These are phyloP conservation scores for Esperia sulphurella DNA, from an alignment of 2,888 invertebrate species.

Conservation along the genomic window DNA sequence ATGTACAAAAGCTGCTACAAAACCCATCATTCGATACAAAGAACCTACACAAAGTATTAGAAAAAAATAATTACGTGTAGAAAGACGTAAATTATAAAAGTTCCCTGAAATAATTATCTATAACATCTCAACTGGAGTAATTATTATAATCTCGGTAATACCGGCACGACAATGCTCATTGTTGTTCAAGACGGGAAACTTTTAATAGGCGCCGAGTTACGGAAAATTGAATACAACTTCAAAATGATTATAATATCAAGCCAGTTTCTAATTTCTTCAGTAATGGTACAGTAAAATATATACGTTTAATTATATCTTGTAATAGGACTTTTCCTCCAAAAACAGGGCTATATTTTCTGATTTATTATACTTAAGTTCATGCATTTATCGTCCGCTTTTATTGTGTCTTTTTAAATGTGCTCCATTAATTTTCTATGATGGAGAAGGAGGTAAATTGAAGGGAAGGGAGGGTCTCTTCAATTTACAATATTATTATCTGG, in stretches of 20 bases:
- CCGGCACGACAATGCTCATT: slow-evolving; percentile 54
- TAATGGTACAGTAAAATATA: slow-evolving; percentile 44
- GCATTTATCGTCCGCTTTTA: no score
- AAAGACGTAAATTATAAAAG: not conserved
- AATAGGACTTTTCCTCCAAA: not conserved
- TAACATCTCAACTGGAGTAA: slow-evolving; percentile 26
- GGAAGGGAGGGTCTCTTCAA: no score
- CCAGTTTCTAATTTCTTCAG: slow-evolving; percentile 28
- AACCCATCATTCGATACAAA: no score
- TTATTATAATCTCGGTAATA: slow-evolving; percentile 52
- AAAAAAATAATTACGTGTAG: not conserved
- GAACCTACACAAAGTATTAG: not conserved
- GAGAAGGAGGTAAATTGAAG: no score
- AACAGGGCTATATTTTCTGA: no score
- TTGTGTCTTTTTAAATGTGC: no score
- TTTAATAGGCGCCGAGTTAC: slow-evolving; percentile 62
- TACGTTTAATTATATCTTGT: slow-evolving; percentile 15
- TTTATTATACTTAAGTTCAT: no score
- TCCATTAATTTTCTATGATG: no score
- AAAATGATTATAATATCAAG: slow-evolving; percentile 42
- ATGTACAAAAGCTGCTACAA: no score
- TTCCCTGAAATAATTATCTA: slow-evolving; percentile 2
- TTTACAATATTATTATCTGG: no score
- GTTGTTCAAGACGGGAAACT: slow-evolving; percentile 58
- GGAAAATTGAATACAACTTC: slow-evolving; percentile 49